These are phyloP conservation scores for Leucosticte australis DNA, from an alignment of 2,113 vertebrate genomes.

Conservation along the genomic window DNA sequence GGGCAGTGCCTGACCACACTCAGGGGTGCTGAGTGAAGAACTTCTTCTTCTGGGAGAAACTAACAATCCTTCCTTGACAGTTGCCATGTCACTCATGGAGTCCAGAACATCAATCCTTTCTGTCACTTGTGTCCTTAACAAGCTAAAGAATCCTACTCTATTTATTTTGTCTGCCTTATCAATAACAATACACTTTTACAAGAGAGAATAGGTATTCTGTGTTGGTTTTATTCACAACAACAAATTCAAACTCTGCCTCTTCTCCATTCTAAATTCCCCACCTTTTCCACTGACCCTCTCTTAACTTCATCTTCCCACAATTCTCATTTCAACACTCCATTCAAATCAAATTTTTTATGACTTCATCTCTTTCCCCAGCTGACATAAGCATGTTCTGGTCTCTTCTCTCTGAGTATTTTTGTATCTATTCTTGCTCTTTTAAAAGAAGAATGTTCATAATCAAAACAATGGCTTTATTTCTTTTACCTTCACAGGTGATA, in stretches of 20 bases:
- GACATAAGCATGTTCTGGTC: not conserved
- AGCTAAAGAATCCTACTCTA: not conserved
- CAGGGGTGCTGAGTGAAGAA: not conserved
- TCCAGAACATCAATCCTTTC: not conserved
- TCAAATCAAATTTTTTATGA: not conserved
- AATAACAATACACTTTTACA: not conserved
- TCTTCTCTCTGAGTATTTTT: not conserved
- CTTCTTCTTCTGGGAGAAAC: not conserved
- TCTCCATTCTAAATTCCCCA: not conserved
- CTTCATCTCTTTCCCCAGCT: not conserved
- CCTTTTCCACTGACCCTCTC: not conserved
- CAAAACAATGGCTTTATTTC: not conserved
- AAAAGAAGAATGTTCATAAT: not conserved
- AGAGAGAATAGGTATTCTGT: not conserved
- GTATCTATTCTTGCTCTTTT: not conserved
- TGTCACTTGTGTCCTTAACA: not conserved
- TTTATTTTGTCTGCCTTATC: not conserved
- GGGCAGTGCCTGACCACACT: accelerated
- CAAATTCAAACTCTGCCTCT: not conserved
- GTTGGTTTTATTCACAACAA: not conserved
- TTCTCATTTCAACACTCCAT: not conserved
- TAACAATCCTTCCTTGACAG: not conserved
- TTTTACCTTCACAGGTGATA: constrained; percentile 88
- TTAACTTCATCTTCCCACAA: not conserved
- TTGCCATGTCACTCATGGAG: not conserved